Conservation (phyloP, 2,888 invertebrate species). For the Anagyrus pseudococci region DNA sequence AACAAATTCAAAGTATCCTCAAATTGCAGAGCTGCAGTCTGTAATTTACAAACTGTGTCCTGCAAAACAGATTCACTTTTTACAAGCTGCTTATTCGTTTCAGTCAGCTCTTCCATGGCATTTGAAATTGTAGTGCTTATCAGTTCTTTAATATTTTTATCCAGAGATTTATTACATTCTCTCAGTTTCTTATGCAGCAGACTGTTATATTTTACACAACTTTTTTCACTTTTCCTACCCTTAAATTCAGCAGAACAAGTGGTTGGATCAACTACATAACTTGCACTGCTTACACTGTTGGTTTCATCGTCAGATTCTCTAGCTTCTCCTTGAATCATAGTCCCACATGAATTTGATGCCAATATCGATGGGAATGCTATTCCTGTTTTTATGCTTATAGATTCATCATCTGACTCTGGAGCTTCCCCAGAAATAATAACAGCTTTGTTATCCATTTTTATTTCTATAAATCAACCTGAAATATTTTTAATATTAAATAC, state of each 20-base stretch:
- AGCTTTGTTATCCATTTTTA: constrained; percentile 56
- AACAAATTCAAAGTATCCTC: constrained; percentile 50
- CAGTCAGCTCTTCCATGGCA: constrained; percentile 52
- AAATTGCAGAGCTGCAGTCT: constrained; percentile 50
- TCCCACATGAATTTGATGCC: constrained; percentile 52
- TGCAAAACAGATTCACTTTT: constrained; percentile 57
- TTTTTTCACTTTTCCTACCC: constrained; percentile 49
- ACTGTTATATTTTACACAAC: constrained; percentile 57
- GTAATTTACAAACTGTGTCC: constrained; percentile 56
- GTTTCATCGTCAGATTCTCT: constrained; percentile 57
- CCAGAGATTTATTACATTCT: constrained; percentile 57
- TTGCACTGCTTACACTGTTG: constrained; percentile 53
- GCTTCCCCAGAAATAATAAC: constrained; percentile 58
- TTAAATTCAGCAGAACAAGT: constrained; percentile 53
- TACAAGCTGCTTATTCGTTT: constrained; percentile 55
- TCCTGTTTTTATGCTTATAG: constrained; percentile 48
- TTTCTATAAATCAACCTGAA: background rate
- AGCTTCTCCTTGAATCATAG: constrained; percentile 58
- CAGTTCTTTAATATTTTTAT: constrained; percentile 52
- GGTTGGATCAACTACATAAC: constrained; percentile 53
- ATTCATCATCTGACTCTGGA: constrained; percentile 59
- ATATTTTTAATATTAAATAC: too few species aligned
- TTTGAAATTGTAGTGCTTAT: constrained; percentile 48
- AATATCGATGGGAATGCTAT: constrained; percentile 48
- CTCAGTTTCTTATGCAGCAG: constrained; percentile 57